These are phyloP conservation scores for Oryzias curvinotus DNA, from an alignment of 2,113 vertebrate species.

Conservation along the genomic window DNA sequence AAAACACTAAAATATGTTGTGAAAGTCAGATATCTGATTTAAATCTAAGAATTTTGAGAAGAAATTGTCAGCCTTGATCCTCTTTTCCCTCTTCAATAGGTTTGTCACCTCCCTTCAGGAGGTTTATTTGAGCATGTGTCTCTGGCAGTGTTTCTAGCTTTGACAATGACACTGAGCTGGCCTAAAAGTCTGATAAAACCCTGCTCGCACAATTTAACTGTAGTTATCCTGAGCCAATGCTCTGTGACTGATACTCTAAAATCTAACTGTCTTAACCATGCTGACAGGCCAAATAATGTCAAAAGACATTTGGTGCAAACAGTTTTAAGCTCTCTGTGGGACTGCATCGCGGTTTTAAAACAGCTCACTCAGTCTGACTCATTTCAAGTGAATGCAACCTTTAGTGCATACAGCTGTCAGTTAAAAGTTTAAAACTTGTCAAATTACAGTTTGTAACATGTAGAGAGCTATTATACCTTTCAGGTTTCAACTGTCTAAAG, in stretches of 20 bases:
- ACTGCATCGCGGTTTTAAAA: slow-evolving; percentile 38
- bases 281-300: slow-evolving; percentile 56
- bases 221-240: slow-evolving; percentile 42
- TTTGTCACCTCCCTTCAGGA: slow-evolving; percentile 13
- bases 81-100: slow-evolving; percentile 10
- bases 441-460: too few species aligned
- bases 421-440: background rate
- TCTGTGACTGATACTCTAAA: slow-evolving; percentile 57
- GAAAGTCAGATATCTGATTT: too few species aligned
- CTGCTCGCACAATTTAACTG: slow-evolving; percentile 52
- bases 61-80: slow-evolving; percentile 1
- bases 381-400: slow-evolving; percentile 22
- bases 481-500: too few species aligned
- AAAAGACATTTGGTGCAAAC: slow-evolving; percentile 51
- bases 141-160: slow-evolving; percentile 26
- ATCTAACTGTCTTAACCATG: slow-evolving; percentile 63
- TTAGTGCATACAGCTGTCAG: slow-evolving; percentile 1
- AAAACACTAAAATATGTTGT: too few species aligned
- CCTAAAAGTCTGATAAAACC: slow-evolving; percentile 50
- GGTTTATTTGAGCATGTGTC: slow-evolving; percentile 14
- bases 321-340: slow-evolving; percentile 40
- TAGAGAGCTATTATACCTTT: too few species aligned
- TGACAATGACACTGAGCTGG: slow-evolving; percentile 42
- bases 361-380: slow-evolving; percentile 23
- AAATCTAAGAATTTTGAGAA: too few species aligned